Evolutionary conservation across 2,797 vertebrate genomes (phyloP).

Genomic region (Florisuga fusca): DNA sequence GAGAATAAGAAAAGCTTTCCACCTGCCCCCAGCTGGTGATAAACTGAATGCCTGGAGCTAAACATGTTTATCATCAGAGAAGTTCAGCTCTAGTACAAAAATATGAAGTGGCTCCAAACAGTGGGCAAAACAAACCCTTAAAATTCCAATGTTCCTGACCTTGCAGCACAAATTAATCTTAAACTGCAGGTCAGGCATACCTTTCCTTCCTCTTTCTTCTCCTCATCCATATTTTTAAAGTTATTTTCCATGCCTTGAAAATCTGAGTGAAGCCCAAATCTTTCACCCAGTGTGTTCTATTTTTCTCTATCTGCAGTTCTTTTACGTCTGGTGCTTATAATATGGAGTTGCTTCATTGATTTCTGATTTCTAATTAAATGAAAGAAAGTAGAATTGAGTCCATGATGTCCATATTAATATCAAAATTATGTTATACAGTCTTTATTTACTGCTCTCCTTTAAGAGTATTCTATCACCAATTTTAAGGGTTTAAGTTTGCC

Average conservation of each 20-base stretch:
- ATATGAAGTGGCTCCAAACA: background rate
- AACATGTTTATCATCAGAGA: background rate
- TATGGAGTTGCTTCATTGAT: background rate
- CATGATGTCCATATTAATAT: background rate
- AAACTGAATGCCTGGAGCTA: background rate
- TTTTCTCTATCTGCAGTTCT: background rate
- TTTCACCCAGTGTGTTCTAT: background rate
- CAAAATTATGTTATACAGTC: background rate
- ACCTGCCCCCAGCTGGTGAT: background rate
- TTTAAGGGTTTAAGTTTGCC: background rate
- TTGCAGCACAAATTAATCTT: background rate
- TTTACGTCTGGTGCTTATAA: background rate
- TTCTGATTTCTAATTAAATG: background rate
- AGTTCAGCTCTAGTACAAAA: conserved; percentile 21
- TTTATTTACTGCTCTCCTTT: background rate
- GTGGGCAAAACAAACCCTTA: background rate
- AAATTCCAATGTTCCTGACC: background rate
- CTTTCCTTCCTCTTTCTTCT: background rate
- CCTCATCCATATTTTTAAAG: background rate
- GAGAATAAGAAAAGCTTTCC: background rate
- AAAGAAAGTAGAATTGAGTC: background rate
- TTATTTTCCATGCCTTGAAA: conserved; percentile 12
- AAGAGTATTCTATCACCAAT: background rate
- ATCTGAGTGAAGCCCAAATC: background rate
- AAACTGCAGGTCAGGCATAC: background rate